A percentile compares a stretch with the other conserved stretches of the same genome.
phyloP scores from a whole-genome alignment of 2,113 vertebrate species.

The Tympanuchus pallidicinctus region DNA sequence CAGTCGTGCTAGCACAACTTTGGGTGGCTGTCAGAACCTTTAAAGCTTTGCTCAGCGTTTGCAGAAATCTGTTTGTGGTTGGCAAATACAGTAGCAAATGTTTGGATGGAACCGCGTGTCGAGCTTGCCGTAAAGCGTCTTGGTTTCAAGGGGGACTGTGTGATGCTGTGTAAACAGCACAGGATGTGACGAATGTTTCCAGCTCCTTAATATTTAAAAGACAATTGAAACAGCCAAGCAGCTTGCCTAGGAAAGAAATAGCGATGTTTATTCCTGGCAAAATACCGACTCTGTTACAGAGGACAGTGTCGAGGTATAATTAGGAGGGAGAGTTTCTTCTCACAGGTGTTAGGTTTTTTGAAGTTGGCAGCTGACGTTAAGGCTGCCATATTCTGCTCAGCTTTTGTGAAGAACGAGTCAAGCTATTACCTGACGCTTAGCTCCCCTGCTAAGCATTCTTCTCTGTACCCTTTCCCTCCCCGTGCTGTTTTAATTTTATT shows the following conservation, averaged over 20 bases:
- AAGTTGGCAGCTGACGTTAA: not conserved
- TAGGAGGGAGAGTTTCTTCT: not conserved
- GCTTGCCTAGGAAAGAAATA: not conserved
- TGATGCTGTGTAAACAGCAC: slow-evolving; percentile 12
- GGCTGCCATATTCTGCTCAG: not conserved
- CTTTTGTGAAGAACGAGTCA: not conserved
- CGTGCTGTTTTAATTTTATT: not conserved
- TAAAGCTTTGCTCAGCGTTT: not conserved
- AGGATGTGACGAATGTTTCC: slow-evolving; percentile 43
- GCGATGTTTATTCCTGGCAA: not conserved
- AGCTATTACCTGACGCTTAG: not conserved
- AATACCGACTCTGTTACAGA: not conserved
- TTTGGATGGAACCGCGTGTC: not conserved
- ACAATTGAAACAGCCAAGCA: slow-evolving; percentile 14
- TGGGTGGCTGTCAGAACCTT: not conserved
- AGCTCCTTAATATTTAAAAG: slow-evolving; percentile 52
- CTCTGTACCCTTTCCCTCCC: not conserved
- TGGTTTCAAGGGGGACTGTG: not conserved
- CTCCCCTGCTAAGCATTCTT: not conserved
- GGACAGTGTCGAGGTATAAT: not conserved
- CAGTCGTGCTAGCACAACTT: not conserved
- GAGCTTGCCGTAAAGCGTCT: not conserved
- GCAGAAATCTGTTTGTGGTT: not conserved
- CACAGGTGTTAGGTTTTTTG: not conserved
- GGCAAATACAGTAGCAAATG: slow-evolving; percentile 17